Conservation (phyloP, 2,797 vertebrate species). For the Coregonus sp. region DNA sequence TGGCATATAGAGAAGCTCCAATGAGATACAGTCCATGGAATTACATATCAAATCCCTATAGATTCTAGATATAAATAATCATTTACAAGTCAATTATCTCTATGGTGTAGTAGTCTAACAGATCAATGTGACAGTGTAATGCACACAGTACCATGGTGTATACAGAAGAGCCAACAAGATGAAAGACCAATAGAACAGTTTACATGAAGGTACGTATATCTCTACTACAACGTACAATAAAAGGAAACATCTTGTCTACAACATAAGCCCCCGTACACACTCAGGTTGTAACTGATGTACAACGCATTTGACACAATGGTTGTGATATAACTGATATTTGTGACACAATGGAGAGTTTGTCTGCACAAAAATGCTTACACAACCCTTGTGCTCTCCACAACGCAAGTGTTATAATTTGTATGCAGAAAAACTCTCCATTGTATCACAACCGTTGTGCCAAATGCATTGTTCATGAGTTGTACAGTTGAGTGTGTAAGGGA, state of each 20-base stretch:
- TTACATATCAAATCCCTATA: conserved; percentile 16
- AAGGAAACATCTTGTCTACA: not conserved
- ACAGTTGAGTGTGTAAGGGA: not conserved
- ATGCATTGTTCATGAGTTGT: not conserved
- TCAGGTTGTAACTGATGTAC: not conserved
- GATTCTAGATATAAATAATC: not conserved
- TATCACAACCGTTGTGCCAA: not conserved
- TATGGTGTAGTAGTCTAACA: too few relatives aligned
- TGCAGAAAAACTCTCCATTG: not conserved
- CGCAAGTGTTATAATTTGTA: not conserved
- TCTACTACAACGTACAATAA: not conserved
- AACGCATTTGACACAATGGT: not conserved
- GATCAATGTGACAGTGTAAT: not conserved
- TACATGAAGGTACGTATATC: not conserved
- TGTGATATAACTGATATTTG: not conserved
- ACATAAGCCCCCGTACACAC: not conserved
- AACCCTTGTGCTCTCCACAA: not conserved
- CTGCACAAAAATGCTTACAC: not conserved
- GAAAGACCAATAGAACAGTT: too few relatives aligned
- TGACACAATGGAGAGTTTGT: not conserved
- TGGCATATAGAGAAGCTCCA: not conserved
- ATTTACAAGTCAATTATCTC: not conserved
- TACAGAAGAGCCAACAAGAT: too few relatives aligned
- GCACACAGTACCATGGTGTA: not conserved
- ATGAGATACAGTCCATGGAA: not conserved